These are phyloP conservation scores for Steromphala cineraria DNA, from an alignment of 2,888 invertebrate genomes.

Conservation along the genomic window DNA sequence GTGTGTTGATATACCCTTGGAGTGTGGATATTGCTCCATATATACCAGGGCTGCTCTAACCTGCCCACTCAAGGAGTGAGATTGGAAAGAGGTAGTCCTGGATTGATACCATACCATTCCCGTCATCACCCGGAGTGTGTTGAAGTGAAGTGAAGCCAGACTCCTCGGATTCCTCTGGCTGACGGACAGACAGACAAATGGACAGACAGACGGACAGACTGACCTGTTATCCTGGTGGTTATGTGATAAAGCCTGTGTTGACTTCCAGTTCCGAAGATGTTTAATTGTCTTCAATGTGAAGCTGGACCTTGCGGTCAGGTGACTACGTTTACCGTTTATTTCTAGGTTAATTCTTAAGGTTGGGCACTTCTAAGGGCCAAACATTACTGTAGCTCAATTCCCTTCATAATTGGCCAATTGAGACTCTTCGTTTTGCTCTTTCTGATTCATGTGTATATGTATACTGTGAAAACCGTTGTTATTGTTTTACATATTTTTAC, in stretches of 20 bases:
- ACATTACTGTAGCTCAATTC: constrained; percentile 4
- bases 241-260: constrained; percentile 11
- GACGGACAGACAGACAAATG: background rate
- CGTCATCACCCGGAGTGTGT: background rate
- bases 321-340: background rate
- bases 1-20: constrained; percentile 9
- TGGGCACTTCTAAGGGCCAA: background rate
- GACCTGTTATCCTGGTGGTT: background rate
- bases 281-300: too few relatives aligned
- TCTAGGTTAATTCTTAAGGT: constrained; percentile 8
- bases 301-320: too few relatives aligned
- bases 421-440: constrained; percentile 16
- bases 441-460: constrained; percentile 14
- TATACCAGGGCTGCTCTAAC: background rate
- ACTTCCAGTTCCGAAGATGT: background rate
- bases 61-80: background rate
- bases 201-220: background rate
- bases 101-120: constrained; percentile 13
- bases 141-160: too few relatives aligned
- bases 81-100: background rate
- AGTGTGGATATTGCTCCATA: constrained; percentile 6
- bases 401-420: constrained; percentile 18
- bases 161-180: background rate
- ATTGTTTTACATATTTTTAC: constrained; percentile 21
- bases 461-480: constrained; percentile 14